Percentiles rank a stretch among this genome's conserved stretches.
Evolutionary conservation across 2,113 vertebrate species (phyloP).

Genomic region (Oreotragus oreotragus): DNA sequence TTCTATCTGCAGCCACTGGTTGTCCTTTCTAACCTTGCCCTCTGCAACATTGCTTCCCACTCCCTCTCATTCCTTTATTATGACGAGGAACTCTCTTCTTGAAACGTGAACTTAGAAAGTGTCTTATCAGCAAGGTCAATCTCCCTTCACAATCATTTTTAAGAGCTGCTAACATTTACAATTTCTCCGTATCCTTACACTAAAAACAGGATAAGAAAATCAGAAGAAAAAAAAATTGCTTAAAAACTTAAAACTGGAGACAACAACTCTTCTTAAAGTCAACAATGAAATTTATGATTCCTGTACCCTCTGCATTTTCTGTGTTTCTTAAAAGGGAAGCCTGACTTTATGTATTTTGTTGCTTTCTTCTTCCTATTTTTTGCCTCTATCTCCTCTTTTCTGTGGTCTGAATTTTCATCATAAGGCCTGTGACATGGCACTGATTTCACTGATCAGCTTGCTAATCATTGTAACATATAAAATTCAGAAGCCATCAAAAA

Average conservation of each 20-base stretch:
- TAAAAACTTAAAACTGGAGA: not conserved
- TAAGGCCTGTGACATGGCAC: not conserved
- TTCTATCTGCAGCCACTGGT: not conserved
- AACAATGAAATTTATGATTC: not conserved
- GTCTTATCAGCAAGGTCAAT: not conserved
- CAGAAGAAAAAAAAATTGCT: not conserved
- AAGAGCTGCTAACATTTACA: not conserved
- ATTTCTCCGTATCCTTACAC: not conserved
- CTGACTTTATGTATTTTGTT: not conserved
- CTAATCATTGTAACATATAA: not conserved
- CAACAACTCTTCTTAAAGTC: not conserved
- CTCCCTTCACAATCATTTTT: not conserved
- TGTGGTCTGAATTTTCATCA: not conserved
- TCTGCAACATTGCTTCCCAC: accelerated
- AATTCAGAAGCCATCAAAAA: not conserved
- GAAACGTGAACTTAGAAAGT: not conserved
- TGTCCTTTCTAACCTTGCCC: too few relatives aligned
- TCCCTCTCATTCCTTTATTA: not conserved
- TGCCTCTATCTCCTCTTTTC: not conserved
- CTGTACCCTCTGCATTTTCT: not conserved
- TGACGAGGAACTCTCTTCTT: accelerated
- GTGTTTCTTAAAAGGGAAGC: not conserved
- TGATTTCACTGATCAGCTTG: not conserved
- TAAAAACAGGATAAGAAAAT: not conserved
- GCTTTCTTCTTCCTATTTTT: not conserved